Conservation (phyloP, 2,113 vertebrate genomes). For the Hylia prasina region DNA sequence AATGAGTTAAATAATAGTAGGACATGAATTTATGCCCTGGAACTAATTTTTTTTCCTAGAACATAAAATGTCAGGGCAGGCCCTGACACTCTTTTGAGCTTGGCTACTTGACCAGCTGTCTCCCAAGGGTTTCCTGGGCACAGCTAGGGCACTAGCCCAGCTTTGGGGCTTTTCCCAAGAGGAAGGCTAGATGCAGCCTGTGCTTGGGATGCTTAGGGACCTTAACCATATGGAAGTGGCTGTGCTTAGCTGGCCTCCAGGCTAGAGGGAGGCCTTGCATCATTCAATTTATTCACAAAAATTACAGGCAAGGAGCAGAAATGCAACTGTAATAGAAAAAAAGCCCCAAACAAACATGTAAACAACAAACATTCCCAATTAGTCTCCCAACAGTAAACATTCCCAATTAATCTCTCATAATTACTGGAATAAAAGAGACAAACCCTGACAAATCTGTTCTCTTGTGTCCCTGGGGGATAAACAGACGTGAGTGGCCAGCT, state of each 20-base stretch:
- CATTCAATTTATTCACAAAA: neutral
- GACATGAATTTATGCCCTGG: neutral
- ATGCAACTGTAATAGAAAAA: neutral
- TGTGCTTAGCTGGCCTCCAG: neutral
- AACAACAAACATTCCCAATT: neutral
- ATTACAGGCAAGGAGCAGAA: neutral
- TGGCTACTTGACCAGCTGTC: neutral
- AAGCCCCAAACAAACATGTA: neutral
- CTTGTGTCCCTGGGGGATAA: neutral
- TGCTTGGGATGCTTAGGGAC: neutral
- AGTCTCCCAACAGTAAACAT: neutral
- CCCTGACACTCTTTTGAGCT: neutral
- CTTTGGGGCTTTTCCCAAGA: neutral
- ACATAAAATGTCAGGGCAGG: neutral
- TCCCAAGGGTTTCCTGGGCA: neutral
- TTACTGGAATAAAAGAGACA: slow-evolving; percentile 24
- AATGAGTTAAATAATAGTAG: neutral
- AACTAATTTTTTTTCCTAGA: neutral
- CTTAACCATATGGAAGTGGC: neutral
- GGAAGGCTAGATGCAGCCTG: neutral
- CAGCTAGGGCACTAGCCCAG: neutral
- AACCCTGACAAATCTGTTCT: slow-evolving; percentile 35
- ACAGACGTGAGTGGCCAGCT: slow-evolving; percentile 18
- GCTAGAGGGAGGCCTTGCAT: neutral
- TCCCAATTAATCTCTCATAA: slow-evolving; percentile 30